phyloP scores from a whole-genome alignment of 2,888 invertebrate genomes.

The Aleiodes alternator region DNA sequence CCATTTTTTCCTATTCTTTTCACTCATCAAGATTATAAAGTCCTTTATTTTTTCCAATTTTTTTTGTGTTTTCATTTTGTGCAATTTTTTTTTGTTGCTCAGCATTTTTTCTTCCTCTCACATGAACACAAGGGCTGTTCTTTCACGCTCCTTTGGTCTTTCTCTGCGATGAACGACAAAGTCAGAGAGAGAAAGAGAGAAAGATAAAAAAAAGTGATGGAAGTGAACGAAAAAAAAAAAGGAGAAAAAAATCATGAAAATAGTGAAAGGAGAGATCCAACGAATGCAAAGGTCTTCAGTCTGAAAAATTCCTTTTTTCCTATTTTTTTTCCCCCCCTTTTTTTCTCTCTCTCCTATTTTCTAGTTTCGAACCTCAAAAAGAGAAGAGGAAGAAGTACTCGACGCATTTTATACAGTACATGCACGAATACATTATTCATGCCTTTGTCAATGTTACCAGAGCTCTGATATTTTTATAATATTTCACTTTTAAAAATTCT shows the following conservation, averaged over 20 bases:
- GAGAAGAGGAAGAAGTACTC: conserved; percentile 10
- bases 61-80: background rate
- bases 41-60: background rate
- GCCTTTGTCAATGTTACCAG: conserved; percentile 62
- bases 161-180: conserved; percentile 4
- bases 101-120: background rate
- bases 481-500: conserved; percentile 61
- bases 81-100: background rate
- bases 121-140: background rate
- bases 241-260: conserved; percentile 6
- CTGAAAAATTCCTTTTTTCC: background rate
- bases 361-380: conserved; percentile 32
- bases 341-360: background rate
- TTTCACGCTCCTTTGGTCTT: conserved; percentile 7
- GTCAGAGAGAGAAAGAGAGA: background rate
- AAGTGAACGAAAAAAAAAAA: background rate
- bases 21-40: too few species aligned
- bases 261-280: conserved; percentile 10
- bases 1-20: too few species aligned
- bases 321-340: too few species aligned
- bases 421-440: conserved; percentile 66
- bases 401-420: conserved; percentile 41
- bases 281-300: conserved; percentile 42
- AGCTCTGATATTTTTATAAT: conserved; percentile 63
- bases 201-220: too few species aligned